Evolutionary conservation across 2,888 invertebrate genomes (phyloP).

Genomic region (Pachydiplax longipennis): DNA sequence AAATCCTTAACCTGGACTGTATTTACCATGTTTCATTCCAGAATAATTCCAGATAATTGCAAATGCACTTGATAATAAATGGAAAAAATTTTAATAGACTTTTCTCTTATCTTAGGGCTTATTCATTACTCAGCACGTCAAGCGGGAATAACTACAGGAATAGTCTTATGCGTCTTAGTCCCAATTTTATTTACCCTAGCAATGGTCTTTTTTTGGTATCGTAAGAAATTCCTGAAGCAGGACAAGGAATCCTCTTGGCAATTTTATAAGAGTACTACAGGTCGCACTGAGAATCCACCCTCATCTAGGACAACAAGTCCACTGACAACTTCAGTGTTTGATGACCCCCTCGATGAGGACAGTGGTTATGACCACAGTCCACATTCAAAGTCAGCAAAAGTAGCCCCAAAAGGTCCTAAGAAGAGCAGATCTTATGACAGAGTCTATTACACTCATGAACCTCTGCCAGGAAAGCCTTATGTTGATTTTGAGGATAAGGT

Average conservation of each 20-base stretch:
- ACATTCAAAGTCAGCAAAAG: background rate
- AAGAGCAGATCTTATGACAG: conserved; percentile 76
- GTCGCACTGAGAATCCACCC: background rate
- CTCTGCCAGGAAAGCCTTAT: conserved; percentile 75
- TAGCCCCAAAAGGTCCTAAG: background rate
- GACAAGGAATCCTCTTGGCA: conserved; percentile 29
- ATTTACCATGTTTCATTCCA: too few relatives aligned
- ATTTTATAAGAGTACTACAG: background rate
- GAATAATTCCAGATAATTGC: background rate
- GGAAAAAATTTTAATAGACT: background rate
- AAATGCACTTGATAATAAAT: background rate
- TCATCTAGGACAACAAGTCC: conserved; percentile 11
- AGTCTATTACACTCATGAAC: conserved; percentile 85
- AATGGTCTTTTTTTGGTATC: conserved; percentile 68
- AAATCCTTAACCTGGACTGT: too few relatives aligned
- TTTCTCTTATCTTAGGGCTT: conserved; percentile 58
- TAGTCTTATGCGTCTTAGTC: conserved; percentile 75
- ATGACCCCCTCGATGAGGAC: conserved; percentile 22
- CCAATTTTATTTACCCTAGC: conserved; percentile 67
- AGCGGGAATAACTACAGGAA: conserved; percentile 76
- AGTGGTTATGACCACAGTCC: background rate
- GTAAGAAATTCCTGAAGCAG: conserved; percentile 21
- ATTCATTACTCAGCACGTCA: conserved; percentile 70
- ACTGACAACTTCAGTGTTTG: background rate
- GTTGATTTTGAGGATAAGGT: conserved; percentile 82